Conservation (phyloP, 2,113 vertebrate species). For the Oncorhynchus kisutch region DNA sequence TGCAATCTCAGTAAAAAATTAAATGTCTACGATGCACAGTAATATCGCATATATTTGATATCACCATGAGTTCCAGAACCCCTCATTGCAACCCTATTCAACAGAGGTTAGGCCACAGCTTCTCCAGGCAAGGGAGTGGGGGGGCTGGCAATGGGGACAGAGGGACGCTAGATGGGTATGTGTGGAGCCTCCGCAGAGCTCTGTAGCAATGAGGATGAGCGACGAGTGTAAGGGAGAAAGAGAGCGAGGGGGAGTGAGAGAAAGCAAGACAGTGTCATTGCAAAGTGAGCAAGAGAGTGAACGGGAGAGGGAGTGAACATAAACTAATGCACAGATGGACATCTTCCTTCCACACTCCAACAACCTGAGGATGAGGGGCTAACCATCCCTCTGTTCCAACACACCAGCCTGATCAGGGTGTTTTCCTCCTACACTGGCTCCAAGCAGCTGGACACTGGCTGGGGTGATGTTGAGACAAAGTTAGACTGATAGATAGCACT, state of each 20-base stretch:
- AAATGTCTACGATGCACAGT: too few species aligned
- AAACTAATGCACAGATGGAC: conserved; percentile 7
- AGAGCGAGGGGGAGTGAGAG: neutral
- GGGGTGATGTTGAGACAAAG: too few species aligned
- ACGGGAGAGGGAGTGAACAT: neutral
- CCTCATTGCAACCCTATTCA: neutral
- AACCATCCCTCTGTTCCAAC: neutral
- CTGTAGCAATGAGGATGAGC: conserved; percentile 33
- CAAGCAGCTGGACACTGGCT: too few species aligned
- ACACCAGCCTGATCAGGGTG: too few species aligned
- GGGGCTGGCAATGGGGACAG: neutral
- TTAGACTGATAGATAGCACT: too few species aligned
- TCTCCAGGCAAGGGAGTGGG: neutral
- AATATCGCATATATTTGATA: too few species aligned
- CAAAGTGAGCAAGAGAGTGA: neutral
- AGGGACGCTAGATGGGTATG: neutral
- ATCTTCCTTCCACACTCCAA: neutral
- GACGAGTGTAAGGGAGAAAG: neutral
- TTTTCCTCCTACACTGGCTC: too few species aligned
- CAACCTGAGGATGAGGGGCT: neutral
- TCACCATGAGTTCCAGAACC: too few species aligned
- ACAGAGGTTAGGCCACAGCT: neutral
- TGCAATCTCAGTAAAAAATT: neutral
- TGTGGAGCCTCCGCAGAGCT: conserved; percentile 51
- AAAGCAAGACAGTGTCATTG: neutral